Base-by-base conservation (phyloP, 1,140 invertebrate genomes). In the Pygmarrhopalites habei region DNA sequence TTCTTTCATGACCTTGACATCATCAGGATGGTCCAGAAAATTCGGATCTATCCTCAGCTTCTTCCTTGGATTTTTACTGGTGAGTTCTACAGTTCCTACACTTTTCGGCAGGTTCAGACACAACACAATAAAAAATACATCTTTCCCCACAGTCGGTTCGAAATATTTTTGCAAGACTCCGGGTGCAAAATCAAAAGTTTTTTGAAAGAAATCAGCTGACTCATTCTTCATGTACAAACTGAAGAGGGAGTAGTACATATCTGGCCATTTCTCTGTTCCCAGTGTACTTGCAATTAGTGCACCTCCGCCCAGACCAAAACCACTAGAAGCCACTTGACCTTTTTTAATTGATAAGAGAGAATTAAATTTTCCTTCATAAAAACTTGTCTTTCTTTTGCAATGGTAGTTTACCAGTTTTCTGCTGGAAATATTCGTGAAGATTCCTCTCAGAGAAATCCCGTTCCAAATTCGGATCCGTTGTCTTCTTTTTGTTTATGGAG, bases 1-100 rank as follows among this genome's bases (percentile, higher is more conserved):
- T 57, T 62, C 60, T 5, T 56, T 21, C 23, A 62, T 2, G 2
- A 47, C 30, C 26, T 46, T 41, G 30, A 65, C 26, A 59, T 72
- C 71, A 51, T 69, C 64, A 17, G 60, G 65, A 62, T 71, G 52
- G 29, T 47, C 55, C 2, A 69, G 67, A 58, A 66, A 72, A 26
- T 60, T 59, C 19, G 67, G 67, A 35, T 72, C 64, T 41, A 72
- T 68, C 7, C 60, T 15, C 15, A 67, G 69, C 3, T 41, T n/a
- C 15, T 62, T 60, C 23, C 14, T 1, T 4, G 69, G 65, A 51
- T 71, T 35, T 2, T 29, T 39, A 23, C 64, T 71, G 1, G 26
- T 60, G 25, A 72, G 57, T 5, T 53, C 44, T 29, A 72, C 32
- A 14, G 44, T 32, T 12, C 72, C 70, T 2, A 60, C 32, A 56